Percentiles rank a stretch among this genome's conserved stretches.
Conservation (phyloP, 2,888 invertebrate species). For the Bugulina stolonifera region DNA sequence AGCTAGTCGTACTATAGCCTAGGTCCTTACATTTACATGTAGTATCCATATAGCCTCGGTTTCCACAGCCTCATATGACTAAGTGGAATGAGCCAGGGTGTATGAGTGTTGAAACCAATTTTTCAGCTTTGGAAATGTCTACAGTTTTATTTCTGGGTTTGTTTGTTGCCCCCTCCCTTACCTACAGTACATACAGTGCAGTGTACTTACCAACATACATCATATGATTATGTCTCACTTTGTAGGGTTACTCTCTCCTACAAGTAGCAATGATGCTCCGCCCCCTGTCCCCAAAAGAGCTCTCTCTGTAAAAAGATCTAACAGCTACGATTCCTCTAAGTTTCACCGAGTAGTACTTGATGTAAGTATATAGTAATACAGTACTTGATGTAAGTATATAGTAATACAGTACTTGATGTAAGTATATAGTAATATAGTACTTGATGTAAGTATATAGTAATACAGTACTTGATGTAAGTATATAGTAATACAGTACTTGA, state of each 20-base stretch:
- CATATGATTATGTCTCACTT: too few relatives aligned
- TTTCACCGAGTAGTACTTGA: neutral
- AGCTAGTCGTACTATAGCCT: too few relatives aligned
- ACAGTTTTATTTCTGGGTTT: too few relatives aligned
- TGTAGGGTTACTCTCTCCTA: neutral
- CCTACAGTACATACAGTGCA: too few relatives aligned
- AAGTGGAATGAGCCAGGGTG: too few relatives aligned
- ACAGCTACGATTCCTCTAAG: constrained; percentile 20
- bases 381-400: neutral
- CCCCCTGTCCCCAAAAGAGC: neutral
- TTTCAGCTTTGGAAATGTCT: too few relatives aligned
- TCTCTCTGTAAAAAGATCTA: constrained; percentile 27
- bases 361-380: neutral
- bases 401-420: neutral
- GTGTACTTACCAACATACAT: too few relatives aligned
- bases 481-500: neutral
- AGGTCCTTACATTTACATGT: too few relatives aligned
- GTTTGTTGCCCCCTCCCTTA: too few relatives aligned
- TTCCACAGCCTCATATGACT: too few relatives aligned
- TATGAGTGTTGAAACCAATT: too few relatives aligned
- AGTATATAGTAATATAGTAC: neutral
- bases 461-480: neutral
- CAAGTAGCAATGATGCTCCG: neutral
- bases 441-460: neutral
- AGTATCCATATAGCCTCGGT: too few relatives aligned